Percentiles rank a stretch among this genome's conserved stretches.
phyloP scores from a whole-genome alignment of 2,113 vertebrate genomes.

The Oophaga pumilio region DNA sequence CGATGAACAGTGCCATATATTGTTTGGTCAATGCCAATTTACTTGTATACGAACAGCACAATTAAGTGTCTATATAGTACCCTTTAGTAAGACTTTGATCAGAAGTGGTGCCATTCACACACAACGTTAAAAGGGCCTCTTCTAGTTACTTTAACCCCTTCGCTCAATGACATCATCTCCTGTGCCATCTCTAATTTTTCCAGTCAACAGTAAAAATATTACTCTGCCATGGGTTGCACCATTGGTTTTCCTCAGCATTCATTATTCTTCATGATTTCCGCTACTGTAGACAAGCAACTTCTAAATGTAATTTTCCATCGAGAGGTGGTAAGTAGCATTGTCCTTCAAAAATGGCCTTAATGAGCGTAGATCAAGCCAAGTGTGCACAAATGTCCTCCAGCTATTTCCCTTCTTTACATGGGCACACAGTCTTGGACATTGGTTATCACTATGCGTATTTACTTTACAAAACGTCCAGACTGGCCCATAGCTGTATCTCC shows the following conservation, averaged over 20 bases:
- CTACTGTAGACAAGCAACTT: not conserved
- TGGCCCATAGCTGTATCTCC: slow-evolving; percentile 37
- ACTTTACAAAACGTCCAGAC: slow-evolving; percentile 18
- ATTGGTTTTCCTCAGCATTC: not conserved
- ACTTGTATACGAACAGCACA: too few species aligned
- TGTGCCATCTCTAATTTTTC: not conserved
- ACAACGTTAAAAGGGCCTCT: too few species aligned
- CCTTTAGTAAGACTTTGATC: too few species aligned
- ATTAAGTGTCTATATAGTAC: too few species aligned
- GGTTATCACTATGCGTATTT: slow-evolving; percentile 49
- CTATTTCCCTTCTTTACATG: slow-evolving; percentile 14
- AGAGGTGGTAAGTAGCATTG: not conserved
- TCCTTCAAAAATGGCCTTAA: not conserved
- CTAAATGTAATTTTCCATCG: not conserved
- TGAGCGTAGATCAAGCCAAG: not conserved
- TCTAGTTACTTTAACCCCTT: too few species aligned
- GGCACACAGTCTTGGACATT: not conserved
- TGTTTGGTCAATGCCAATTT: too few species aligned
- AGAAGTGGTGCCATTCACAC: not conserved
- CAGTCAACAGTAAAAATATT: not conserved
- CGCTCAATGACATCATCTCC: not conserved
- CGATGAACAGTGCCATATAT: too few species aligned
- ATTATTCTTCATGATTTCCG: not conserved
- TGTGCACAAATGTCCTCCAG: not conserved
- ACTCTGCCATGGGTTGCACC: not conserved